phyloP scores from a whole-genome alignment of 2,797 vertebrate species.

The Anas acuta region DNA sequence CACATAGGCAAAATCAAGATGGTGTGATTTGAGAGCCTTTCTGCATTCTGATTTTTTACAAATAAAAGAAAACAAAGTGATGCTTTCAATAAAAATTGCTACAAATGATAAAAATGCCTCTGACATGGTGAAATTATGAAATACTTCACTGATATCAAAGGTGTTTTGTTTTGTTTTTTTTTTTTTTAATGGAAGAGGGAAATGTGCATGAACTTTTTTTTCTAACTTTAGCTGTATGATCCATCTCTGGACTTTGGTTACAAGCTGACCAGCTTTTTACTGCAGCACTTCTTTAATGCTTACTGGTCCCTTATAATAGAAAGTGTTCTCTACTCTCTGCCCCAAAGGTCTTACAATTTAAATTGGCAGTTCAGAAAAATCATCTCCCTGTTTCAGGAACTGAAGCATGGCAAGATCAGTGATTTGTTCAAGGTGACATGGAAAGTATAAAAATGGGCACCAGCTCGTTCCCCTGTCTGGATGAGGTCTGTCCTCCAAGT shows the following conservation, averaged over 20 bases:
- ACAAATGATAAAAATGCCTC: not conserved
- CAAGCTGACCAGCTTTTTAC: not conserved
- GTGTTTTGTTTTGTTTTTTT: not conserved
- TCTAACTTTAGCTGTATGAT: not conserved
- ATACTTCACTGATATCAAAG: not conserved
- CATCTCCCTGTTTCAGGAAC: conserved; percentile 61
- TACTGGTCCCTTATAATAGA: conserved; percentile 41
- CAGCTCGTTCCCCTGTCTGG: not conserved
- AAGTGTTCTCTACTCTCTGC: conserved; percentile 44
- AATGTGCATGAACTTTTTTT: not conserved
- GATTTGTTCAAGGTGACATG: conserved; percentile 56
- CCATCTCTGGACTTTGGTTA: not conserved
- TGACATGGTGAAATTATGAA: not conserved
- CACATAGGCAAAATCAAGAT: not conserved
- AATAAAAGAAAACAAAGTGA: not conserved
- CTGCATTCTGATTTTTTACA: not conserved
- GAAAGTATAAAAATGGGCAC: not conserved
- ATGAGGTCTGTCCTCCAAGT: not conserved
- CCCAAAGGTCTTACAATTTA: conserved; percentile 67
- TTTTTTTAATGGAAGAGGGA: not conserved
- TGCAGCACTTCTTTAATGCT: conserved; percentile 16
- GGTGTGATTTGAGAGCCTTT: not conserved
- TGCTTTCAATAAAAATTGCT: not conserved
- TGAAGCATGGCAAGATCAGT: conserved; percentile 56
- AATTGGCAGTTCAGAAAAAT: conserved; percentile 64